Evolutionary conservation across 2,888 invertebrate species (phyloP), one percentile per base, ranked within the genome.

Genomic region (Mantis religiosa): DNA sequence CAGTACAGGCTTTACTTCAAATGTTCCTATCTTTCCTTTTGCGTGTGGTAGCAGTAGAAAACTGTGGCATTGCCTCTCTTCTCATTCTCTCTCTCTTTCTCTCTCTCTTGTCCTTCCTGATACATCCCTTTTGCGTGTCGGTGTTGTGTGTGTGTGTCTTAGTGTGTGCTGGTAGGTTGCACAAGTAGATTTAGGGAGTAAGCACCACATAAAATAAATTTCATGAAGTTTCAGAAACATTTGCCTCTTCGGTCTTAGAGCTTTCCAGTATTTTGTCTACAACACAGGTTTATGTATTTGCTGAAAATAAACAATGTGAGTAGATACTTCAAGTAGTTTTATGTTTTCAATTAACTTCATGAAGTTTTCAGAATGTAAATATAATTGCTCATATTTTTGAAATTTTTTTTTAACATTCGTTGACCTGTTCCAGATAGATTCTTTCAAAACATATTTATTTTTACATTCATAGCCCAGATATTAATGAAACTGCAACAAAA

Each of bases 51-150:
- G 88, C 84, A 84, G 88, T 84, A 83, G 84, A 28, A 54, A 47
- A 86, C 86, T 83, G 89, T 89, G 85, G 89, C 83, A 20, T 34
- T 71, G 88, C 84, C 83, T 84, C 81, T 84, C 84, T 88, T 85
- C 34, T 41, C 89, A 85, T 89, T 90, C 91, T 91, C 90, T 91
- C 90, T 90, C 89, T 90, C 86, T 90, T 88, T 90, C 71, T 91
- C 88, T 90, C 91, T 91, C 82, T 88, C 87, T 89, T 41, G 88
- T 84, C 88, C 88, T 81, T 81, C 85, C 71, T 54, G 27, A 14
- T 41, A 28, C 85, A 81, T n/a, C 30, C 82, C 54, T n/a, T 83
- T 27, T 28, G 87, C 87, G 84, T 89, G 88, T 87, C 54, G 82
- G 87, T 87, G 87, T 87, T 87, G 87, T 87, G 54, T 71, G 87